Evolutionary conservation across 1,140 invertebrate genomes (phyloP).

Genomic region (Drosophila melanogaster): DNA sequence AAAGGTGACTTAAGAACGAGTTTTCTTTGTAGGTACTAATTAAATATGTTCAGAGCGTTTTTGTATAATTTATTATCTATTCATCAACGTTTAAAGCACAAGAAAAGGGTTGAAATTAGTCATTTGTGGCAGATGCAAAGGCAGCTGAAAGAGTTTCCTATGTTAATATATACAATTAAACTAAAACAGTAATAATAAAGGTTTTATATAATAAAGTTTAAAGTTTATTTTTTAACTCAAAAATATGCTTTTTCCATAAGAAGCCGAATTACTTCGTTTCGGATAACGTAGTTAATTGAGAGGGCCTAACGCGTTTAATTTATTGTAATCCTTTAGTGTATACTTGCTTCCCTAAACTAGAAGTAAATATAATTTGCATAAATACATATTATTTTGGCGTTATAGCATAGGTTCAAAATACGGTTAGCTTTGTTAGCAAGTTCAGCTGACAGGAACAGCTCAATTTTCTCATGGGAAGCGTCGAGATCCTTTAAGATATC

Average conservation of each 20-base stretch:
- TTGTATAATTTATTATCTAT: conserved; percentile 67
- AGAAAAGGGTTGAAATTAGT: conserved; percentile 40
- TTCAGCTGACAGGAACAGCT: conserved; percentile 2
- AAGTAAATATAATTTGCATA: background rate
- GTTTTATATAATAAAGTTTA: background rate
- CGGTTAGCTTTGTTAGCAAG: background rate
- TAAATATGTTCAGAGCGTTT: conserved; percentile 22
- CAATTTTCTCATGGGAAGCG: conserved; percentile 4
- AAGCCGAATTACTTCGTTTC: background rate
- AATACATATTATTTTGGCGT: background rate
- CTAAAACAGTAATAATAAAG: background rate
- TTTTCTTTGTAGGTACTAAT: conserved; percentile 46
- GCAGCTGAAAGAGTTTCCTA: background rate
- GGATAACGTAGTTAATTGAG: conserved; percentile 2
- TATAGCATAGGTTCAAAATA: too few species aligned
- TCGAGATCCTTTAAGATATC: conserved; percentile 32
- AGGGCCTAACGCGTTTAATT: background rate
- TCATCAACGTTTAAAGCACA: conserved; percentile 34
- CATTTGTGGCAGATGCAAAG: conserved; percentile 19
- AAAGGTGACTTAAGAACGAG: conserved; percentile 58
- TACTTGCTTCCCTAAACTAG: background rate
- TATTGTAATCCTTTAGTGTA: conserved; percentile 2
- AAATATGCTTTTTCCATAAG: background rate
- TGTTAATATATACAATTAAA: background rate
- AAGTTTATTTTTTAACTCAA: background rate